These are phyloP conservation scores for Catocala nupta DNA, from an alignment of 2,888 invertebrate genomes.

Conservation along the genomic window DNA sequence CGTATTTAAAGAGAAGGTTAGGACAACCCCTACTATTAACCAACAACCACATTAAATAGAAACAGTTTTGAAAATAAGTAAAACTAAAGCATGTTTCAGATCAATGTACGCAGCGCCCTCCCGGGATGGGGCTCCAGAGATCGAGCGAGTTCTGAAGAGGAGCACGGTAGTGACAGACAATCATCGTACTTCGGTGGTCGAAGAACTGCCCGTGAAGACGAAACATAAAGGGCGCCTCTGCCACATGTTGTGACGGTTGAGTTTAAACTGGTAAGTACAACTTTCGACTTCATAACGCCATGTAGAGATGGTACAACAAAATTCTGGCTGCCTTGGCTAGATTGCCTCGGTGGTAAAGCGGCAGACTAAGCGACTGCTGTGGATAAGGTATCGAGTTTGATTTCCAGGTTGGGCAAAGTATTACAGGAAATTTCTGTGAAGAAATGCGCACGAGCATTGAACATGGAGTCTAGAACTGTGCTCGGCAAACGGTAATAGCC, in stretches of 20 bases:
- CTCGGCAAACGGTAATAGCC: no score
- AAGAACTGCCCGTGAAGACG: slow-evolving; percentile 57
- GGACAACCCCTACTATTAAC: slow-evolving; percentile 33
- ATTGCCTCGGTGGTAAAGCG: no score
- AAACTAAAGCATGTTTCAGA: slow-evolving; percentile 81
- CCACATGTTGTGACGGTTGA: slow-evolving; percentile 86
- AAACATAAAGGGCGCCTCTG: slow-evolving; percentile 80
- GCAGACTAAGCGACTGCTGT: no score
- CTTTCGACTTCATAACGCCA: no score
- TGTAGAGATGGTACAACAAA: no score
- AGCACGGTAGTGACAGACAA: slow-evolving; percentile 55
- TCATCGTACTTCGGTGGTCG: slow-evolving; percentile 51
- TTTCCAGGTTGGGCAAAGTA: no score
- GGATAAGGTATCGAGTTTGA: no score
- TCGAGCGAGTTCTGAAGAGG: slow-evolving; percentile 55
- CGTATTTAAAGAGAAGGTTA: not conserved
- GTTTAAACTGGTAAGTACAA: slow-evolving; percentile 73
- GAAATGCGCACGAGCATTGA: no score
- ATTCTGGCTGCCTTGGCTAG: no score
- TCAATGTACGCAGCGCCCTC: slow-evolving; percentile 82
- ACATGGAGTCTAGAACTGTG: no score
- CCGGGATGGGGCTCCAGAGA: slow-evolving; percentile 62
- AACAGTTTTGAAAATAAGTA: slow-evolving; percentile 58
- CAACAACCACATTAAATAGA: slow-evolving; percentile 64
- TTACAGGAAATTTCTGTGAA: no score